phyloP scores from a whole-genome alignment of 2,113 vertebrate genomes.

The Phoenicopterus ruber region DNA sequence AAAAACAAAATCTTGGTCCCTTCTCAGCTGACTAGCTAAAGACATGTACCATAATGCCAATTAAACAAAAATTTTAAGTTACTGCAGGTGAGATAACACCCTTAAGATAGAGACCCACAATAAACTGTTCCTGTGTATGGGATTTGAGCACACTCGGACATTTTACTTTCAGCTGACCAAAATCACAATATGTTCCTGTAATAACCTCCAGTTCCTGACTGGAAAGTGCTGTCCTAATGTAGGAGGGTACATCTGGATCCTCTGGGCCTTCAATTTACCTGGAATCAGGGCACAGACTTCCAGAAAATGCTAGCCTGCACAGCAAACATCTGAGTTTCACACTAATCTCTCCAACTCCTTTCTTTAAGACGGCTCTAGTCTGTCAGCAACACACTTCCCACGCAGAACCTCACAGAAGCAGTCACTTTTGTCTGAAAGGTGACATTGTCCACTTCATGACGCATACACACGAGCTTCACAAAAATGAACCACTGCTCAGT shows the following conservation, averaged over 20 bases:
- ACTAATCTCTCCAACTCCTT: background rate
- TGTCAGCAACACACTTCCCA: background rate
- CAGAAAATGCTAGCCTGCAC: background rate
- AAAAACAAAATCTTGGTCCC: background rate
- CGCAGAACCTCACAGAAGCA: background rate
- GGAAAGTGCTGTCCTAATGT: background rate
- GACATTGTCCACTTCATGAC: background rate
- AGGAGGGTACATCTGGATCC: background rate
- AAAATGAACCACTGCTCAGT: background rate
- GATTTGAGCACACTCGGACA: background rate
- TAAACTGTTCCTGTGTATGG: background rate
- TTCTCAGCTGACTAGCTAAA: background rate
- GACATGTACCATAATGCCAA: background rate
- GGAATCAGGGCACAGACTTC: background rate
- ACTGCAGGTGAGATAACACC: background rate
- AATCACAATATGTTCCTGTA: background rate
- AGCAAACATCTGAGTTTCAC: background rate
- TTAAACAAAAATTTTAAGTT: background rate
- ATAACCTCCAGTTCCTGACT: background rate
- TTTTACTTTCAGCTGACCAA: background rate
- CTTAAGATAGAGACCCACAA: background rate
- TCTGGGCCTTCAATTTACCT: background rate
- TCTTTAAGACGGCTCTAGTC: background rate
- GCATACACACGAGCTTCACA: accelerated
- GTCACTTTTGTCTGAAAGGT: background rate